phyloP scores from a whole-genome alignment of 1,140 invertebrate genomes.

The Euglossa dilemma region DNA sequence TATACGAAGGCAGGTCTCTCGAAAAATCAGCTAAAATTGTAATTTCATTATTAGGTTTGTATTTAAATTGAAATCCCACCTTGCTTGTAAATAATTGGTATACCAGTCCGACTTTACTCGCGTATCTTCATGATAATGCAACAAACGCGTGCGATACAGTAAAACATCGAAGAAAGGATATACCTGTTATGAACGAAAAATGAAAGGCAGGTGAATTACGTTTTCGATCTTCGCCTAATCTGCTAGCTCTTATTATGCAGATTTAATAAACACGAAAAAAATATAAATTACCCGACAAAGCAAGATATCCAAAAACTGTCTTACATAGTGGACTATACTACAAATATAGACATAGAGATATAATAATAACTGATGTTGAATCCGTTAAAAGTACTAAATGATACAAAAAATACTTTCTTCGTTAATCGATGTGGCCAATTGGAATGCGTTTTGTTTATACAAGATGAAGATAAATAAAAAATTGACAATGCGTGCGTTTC shows the following conservation, averaged over 20 bases:
- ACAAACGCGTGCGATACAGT: neutral
- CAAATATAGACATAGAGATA: neutral
- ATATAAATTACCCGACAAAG: neutral
- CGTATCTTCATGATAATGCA: neutral
- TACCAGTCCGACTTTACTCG: neutral
- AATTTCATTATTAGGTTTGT: neutral
- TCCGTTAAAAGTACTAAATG: too few species aligned
- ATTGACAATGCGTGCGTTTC: neutral
- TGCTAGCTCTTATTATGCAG: neutral
- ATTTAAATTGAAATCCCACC: neutral
- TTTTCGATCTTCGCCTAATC: neutral
- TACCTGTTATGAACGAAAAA: neutral
- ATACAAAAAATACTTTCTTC: neutral
- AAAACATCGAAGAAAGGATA: neutral
- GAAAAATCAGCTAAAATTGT: neutral
- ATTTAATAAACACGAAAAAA: neutral
- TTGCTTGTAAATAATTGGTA: neutral
- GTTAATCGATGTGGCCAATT: neutral
- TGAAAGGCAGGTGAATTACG: neutral
- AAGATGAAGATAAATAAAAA: neutral
- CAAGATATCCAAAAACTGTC: neutral
- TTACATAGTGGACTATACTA: neutral
- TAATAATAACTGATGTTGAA: too few species aligned
- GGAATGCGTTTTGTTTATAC: neutral
- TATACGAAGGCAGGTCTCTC: neutral